These are phyloP conservation scores for Augochlorella aurata DNA, from an alignment of 2,888 invertebrate genomes.

Conservation along the genomic window DNA sequence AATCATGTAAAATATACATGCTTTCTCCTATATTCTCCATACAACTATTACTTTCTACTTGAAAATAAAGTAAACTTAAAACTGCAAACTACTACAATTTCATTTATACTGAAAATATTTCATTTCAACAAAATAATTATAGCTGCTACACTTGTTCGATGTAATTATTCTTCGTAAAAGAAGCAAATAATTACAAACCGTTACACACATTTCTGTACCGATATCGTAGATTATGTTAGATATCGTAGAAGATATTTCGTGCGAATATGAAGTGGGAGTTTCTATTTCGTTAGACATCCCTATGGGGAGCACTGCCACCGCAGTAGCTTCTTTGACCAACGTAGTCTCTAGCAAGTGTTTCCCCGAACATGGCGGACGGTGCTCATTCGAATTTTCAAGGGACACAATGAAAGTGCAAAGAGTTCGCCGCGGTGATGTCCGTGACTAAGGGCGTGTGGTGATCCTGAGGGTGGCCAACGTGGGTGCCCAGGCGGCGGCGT, in stretches of 20 bases:
- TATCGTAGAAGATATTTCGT: neutral
- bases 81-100: neutral
- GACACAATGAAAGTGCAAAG: conserved; percentile 70
- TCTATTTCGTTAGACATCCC: conserved; percentile 51
- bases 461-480: conserved; percentile 61
- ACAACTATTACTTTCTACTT: no score
- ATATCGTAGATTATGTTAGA: neutral
- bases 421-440: conserved; percentile 64
- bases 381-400: conserved; percentile 74
- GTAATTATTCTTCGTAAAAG: neutral
- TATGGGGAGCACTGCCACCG: conserved; percentile 57
- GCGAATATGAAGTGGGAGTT: conserved; percentile 19
- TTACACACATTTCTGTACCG: no score
- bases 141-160: neutral
- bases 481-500: conserved; percentile 63
- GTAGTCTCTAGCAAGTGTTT: conserved; percentile 73
- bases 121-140: neutral
- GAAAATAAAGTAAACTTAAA: neutral
- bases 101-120: neutral
- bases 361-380: conserved; percentile 74
- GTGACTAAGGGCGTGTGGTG: conserved; percentile 67
- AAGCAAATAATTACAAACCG: neutral
- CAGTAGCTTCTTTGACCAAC: conserved; percentile 56
- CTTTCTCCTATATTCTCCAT: neutral
- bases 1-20: neutral